Evolutionary conservation across 2,797 vertebrate genomes (phyloP), one percentile per base, ranked within the genome.

Genomic region (Austrolebias charrua): DNA sequence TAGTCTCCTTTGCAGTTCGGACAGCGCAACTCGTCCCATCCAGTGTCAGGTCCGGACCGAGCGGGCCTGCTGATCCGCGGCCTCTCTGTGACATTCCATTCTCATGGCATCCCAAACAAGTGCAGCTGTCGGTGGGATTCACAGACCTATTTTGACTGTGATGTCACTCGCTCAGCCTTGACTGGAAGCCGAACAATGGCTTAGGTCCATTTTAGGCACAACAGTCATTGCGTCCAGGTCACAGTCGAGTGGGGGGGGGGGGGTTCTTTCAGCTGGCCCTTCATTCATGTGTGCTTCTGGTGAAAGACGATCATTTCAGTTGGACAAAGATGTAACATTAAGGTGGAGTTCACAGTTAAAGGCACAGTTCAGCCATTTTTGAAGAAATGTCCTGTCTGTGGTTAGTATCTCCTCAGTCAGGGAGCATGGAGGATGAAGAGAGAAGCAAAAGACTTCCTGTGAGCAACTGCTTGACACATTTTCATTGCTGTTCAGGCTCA

Each of bases 121-220:
- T 77, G 64, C 89, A 91, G 92, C 89, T 91, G 90, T 84, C 38
- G 59, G 18, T 47, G 64, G 75, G 83, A 88, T 86, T 79, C 66
- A 81, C 64, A 62, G 43, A 51, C 76, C 48, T 80, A 66, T 90
- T 91, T 80, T 84, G 72, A 75, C 71, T 38, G 72, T 88, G 87
- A 90, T 88, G 80, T 89, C 90, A 90, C 71, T 18, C 28, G 10
- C 62, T 57, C 60, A 77, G 48, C 86, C 80, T 77, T 73, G 75
- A 79, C 81, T 71, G 66, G 65, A 49, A 76, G 71, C 71, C 75
- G 74, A 86, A 86, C 81, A 83, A 85, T 86, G 73, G 74, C 69
- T 61, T 42, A 56, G 61, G 65, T 77, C 85, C 83, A 76, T 87
- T 81, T 88, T 72, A 71, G 83, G 73, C 58, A 28, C 74, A 68